Conservation (phyloP, 2,797 vertebrate species). For the Triplophysa bombifrons region DNA sequence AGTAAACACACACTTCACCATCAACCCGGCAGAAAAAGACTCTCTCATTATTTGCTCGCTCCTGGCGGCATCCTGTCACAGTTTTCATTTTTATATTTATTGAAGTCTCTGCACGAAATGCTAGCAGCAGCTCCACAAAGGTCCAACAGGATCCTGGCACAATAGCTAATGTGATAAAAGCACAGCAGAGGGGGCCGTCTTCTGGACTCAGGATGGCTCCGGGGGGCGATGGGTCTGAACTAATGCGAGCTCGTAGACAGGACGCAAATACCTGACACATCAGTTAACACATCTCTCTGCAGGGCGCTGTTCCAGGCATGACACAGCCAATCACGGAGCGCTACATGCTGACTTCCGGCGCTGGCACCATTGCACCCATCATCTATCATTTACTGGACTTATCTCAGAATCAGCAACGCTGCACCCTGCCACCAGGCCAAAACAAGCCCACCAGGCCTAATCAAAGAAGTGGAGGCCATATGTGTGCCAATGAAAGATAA, state of each 20-base stretch:
- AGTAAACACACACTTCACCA: constrained; percentile 28
- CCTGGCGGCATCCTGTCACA: constrained; percentile 24
- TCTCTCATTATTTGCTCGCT: constrained; percentile 39
- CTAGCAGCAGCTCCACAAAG: constrained; percentile 33
- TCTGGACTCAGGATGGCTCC: constrained; percentile 45
- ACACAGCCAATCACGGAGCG: constrained; percentile 62
- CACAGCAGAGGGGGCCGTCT: constrained; percentile 48
- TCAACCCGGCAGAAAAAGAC: constrained; percentile 1
- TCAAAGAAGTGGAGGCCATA: constrained; percentile 11
- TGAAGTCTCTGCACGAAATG: constrained; percentile 20
- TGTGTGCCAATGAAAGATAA: constrained; percentile 32
- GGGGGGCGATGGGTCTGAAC: constrained; percentile 56
- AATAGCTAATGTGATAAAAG: constrained; percentile 62
- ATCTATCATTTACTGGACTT: constrained; percentile 55
- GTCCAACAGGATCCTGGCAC: constrained; percentile 48
- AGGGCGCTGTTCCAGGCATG: constrained; percentile 65
- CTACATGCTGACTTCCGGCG: constrained; percentile 38
- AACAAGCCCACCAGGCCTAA: constrained; percentile 6
- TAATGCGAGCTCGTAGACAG: constrained; percentile 59
- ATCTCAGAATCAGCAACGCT: constrained; percentile 31
- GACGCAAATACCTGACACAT: constrained; percentile 69
- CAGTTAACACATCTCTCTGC: constrained; percentile 61
- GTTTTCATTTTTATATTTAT: constrained; percentile 43
- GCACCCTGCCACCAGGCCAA: constrained; percentile 6
- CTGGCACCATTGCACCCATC: constrained; percentile 26